Conservation (phyloP, 64 coral and sea anemone genomes). For the Acropora tenuis region DNA sequence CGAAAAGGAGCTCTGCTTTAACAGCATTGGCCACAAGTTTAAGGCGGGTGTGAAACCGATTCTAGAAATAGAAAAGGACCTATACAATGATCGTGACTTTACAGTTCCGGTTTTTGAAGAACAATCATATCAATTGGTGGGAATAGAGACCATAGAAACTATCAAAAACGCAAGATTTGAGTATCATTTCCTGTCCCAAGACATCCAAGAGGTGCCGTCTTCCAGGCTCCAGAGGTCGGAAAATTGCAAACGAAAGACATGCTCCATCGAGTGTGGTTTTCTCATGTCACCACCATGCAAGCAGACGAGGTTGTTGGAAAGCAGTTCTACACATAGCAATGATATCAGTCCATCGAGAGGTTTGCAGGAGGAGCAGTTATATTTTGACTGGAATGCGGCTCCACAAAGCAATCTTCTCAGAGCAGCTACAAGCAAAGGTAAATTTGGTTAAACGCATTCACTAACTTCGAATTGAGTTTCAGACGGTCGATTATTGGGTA, state of each 20-base stretch:
- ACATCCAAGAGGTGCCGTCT: background rate
- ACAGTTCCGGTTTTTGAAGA: conserved; percentile 24
- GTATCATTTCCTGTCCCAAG: background rate
- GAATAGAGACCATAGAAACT: background rate
- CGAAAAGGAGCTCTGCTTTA: background rate
- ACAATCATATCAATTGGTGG: background rate
- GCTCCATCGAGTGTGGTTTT: background rate
- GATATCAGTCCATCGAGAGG: background rate
- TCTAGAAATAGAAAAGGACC: background rate
- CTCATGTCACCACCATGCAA: background rate
- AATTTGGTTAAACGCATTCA: too few species aligned
- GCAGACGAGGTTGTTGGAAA: background rate
- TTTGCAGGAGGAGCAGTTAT: background rate
- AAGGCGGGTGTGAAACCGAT: background rate
- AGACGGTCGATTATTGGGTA: too few species aligned
- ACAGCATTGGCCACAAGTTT: background rate
- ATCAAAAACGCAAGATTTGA: background rate
- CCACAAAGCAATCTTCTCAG: background rate
- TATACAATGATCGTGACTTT: background rate
- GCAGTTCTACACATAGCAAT: background rate
- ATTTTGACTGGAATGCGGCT: conserved; percentile 31
- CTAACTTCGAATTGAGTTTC: too few species aligned
- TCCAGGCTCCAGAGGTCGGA: too few species aligned
- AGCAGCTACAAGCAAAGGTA: conserved; percentile 3
- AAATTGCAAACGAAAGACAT: background rate